Percentiles rank a stretch among this genome's conserved stretches.
These are phyloP conservation scores for Lepus americanus DNA, from an alignment of 2,113 vertebrate species.

Conservation along the genomic window DNA sequence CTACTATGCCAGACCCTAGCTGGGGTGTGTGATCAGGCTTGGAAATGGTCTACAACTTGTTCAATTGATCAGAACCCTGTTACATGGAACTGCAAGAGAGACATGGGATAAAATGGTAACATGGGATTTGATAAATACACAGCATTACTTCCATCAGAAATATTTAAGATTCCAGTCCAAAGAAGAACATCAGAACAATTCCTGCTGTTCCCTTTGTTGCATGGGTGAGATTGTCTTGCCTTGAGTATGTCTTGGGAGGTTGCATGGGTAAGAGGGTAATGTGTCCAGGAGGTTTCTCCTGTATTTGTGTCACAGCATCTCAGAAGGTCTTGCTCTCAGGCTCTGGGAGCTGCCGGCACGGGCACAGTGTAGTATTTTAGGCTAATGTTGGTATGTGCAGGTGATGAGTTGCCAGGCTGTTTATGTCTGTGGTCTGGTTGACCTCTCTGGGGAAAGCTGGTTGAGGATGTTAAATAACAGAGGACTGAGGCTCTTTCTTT, in stretches of 20 bases:
- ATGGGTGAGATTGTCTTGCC: neutral
- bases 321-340: neutral
- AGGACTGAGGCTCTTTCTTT: slow-evolving; percentile 7
- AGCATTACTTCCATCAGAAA: neutral
- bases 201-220: neutral
- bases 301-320: neutral
- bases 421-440: neutral
- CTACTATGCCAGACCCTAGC: neutral
- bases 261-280: neutral
- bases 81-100: neutral
- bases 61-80: neutral
- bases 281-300: neutral
- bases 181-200: neutral
- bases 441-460: neutral
- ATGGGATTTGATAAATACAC: neutral
- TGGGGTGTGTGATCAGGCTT: neutral
- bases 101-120: neutral
- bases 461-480: neutral
- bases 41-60: neutral
- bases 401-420: neutral
- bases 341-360: neutral
- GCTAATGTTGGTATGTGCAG: neutral
- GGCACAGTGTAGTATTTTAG: neutral
- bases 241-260: neutral
- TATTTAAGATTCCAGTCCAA: neutral